These are phyloP conservation scores for Elachura formosa DNA, from an alignment of 2,113 vertebrate genomes.

Conservation along the genomic window DNA sequence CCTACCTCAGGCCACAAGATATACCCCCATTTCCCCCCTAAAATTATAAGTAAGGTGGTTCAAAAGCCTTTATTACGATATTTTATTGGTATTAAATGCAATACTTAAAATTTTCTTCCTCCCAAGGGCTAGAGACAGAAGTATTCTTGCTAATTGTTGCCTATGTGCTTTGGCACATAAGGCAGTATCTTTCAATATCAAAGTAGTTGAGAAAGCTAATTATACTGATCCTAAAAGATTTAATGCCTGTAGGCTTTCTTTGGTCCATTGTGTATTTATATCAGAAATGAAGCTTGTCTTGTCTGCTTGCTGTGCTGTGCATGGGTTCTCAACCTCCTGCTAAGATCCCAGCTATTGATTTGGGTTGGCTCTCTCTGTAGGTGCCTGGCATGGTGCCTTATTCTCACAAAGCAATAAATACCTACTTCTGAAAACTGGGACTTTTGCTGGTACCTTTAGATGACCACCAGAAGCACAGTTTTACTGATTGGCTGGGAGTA, in stretches of 20 bases:
- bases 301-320: conserved; percentile 38
- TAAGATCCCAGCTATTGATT: conserved; percentile 49
- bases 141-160: not conserved
- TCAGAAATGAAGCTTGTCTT: conserved; percentile 14
- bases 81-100: not conserved
- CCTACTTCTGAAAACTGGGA: not conserved
- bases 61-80: not conserved
- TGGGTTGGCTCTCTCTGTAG: not conserved
- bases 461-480: not conserved
- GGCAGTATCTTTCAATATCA: not conserved
- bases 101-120: not conserved
- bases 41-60: accelerated
- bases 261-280: not conserved
- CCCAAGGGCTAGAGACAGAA: not conserved
- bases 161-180: not conserved
- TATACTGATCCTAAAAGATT: conserved; percentile 27
- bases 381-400: not conserved
- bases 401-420: conserved; percentile 6
- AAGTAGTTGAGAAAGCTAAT: conserved; percentile 20
- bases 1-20: not conserved
- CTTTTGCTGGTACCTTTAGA: not conserved
- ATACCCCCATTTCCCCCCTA: accelerated
- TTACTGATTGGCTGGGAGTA: not conserved
- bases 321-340: conserved; percentile 40
- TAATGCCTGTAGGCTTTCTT: conserved; percentile 7